Evolutionary conservation across 2,888 invertebrate genomes (phyloP), one percentile per base, ranked within the genome.

Genomic region (Exephanes ischioxanthus): DNA sequence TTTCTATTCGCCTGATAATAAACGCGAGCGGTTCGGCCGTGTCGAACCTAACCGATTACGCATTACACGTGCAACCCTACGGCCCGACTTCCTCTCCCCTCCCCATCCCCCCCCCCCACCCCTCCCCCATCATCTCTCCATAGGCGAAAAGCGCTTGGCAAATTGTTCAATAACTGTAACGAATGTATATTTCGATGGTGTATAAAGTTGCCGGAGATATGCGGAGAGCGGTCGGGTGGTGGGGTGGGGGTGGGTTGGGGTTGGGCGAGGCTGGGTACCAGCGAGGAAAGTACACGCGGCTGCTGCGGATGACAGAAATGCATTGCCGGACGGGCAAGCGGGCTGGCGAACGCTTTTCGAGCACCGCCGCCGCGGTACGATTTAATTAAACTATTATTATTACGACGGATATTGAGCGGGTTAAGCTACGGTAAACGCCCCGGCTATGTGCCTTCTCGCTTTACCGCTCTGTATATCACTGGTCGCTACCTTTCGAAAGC

Each of bases 331-430:
- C 73, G 61, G 70, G 78, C 63, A 53, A 37, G 37, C 19, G 82
- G 19, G 55, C 41, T 37, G 22, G 63, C 72, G 41, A 37, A 58
- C 4, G 58, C 7, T 37, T 48, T 83, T 68, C 78, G 45, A 75
- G 63, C 61, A 71, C 66, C 86, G 76, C 86, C 86, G 85, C 85
- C 84, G 71, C 87, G 72, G 78, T 80, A 63, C 85, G 86, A 89
- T 92, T 92, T 92, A 92, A 92, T 92, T 92, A 92, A 92, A 91
- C 91, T 91, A 92, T 92, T 92, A 91, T 90, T 89, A 90, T 91
- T 91, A 90, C 90, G 87, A 87, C 85, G 87, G 89, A 88, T 89
- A 90, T 89, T 87, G 89, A 84, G 78, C 86, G 66, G 30, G 70
- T 30, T n/a, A n/a, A 58, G 45, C 41, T 67, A 41, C 67, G 68